A percentile compares a stretch with the other conserved stretches of the same genome.
phyloP scores from a whole-genome alignment of 2,797 vertebrate genomes.

The Syndactyla subalaris region DNA sequence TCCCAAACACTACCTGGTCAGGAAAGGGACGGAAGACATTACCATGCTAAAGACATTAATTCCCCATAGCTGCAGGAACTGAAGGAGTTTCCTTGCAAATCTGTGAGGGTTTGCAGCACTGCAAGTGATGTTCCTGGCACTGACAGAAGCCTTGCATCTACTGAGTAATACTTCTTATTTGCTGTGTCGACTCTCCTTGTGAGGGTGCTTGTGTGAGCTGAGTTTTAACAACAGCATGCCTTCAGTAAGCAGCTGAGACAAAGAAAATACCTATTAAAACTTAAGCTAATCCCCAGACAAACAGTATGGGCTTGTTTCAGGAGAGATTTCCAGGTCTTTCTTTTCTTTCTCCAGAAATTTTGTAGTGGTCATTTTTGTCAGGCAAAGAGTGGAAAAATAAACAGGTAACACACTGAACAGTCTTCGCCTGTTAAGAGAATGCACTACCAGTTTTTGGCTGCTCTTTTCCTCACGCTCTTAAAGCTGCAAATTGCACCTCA shows the following conservation, averaged over 20 bases:
- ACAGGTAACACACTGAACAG: not conserved
- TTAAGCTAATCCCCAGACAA: not conserved
- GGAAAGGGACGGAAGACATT: not conserved
- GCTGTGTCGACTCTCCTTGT: accelerated
- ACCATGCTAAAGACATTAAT: accelerated
- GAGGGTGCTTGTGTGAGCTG: not conserved
- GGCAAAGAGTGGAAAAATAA: conserved; percentile 19
- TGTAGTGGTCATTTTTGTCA: not conserved
- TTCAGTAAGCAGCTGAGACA: not conserved
- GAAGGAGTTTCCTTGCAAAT: not conserved
- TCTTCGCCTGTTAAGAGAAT: not conserved
- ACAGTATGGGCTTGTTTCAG: not conserved
- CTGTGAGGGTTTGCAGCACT: not conserved
- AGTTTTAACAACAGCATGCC: not conserved
- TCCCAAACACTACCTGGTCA: not conserved
- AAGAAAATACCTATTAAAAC: not conserved
- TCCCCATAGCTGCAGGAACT: not conserved
- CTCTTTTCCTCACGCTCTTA: conserved; percentile 14
- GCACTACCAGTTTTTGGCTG: not conserved
- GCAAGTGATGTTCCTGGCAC: not conserved
- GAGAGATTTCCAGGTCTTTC: not conserved
- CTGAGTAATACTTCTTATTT: not conserved
- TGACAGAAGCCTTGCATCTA: not conserved
- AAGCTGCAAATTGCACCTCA: conserved; percentile 40
- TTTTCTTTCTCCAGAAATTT: conserved; percentile 7